Evolutionary conservation across 2,113 vertebrate species (phyloP).

Genomic region (Taurulus bubalis): DNA sequence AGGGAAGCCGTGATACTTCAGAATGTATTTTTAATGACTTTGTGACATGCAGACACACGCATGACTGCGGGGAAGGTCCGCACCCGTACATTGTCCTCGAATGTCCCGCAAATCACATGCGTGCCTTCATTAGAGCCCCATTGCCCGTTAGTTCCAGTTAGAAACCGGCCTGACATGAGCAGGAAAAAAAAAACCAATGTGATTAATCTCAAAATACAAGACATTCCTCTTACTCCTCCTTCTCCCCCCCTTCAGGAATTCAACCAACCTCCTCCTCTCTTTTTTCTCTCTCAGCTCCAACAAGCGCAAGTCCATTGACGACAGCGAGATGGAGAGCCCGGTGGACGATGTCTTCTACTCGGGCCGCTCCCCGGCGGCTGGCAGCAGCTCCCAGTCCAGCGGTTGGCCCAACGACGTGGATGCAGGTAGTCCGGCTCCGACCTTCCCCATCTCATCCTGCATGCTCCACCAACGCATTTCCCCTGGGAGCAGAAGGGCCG

Average conservation of each 20-base stretch:
- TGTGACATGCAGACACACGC: slow-evolving; percentile 30
- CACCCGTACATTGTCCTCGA: slow-evolving; percentile 9
- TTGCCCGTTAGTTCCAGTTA: slow-evolving; percentile 4
- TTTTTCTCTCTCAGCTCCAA: slow-evolving; percentile 85
- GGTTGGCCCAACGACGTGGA: slow-evolving; percentile 95
- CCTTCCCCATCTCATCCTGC: not conserved
- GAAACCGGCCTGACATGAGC: not conserved
- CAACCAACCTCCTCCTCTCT: slow-evolving; percentile 8
- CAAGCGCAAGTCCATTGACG: slow-evolving; percentile 96
- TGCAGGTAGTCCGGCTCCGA: slow-evolving; percentile 82
- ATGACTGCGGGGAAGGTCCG: not conserved
- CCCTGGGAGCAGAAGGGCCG: slow-evolving; percentile 40
- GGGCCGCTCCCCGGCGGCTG: slow-evolving; percentile 91
- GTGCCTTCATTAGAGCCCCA: slow-evolving; percentile 1
- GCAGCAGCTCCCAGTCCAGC: slow-evolving; percentile 92
- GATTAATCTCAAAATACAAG: not conserved
- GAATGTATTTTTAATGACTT: slow-evolving; percentile 5
- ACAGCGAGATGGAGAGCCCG: slow-evolving; percentile 97
- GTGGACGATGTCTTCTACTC: slow-evolving; percentile 97
- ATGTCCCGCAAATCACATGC: slow-evolving; percentile 17
- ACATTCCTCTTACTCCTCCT: not conserved
- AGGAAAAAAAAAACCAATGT: not conserved
- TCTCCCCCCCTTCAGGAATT: not conserved
- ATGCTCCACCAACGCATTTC: not conserved
- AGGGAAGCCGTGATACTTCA: slow-evolving; percentile 25